Conservation (phyloP, 2,113 vertebrate species). For the Serilophus lunatus region DNA sequence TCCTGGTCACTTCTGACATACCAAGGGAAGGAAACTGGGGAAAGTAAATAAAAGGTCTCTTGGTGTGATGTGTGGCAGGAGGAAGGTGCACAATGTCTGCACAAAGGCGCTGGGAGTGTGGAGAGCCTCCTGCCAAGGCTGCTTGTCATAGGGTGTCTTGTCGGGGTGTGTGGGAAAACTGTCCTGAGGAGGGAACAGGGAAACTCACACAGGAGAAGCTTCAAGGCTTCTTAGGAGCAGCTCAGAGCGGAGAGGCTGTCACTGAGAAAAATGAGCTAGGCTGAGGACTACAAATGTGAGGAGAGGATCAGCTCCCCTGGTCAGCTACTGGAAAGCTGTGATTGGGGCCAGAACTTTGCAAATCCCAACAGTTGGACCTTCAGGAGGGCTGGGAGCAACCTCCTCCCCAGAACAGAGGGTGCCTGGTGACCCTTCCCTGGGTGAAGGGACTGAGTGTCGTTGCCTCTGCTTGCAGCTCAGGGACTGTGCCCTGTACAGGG, state of each 20-base stretch:
- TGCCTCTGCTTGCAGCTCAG: neutral
- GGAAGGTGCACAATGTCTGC: neutral
- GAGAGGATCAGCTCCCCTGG: neutral
- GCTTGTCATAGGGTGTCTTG: fast-evolving
- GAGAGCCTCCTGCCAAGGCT: neutral
- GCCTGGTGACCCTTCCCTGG: neutral
- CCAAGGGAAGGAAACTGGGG: neutral
- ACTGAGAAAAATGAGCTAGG: neutral
- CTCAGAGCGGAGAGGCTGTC: neutral
- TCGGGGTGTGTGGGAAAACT: neutral
- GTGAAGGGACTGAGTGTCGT: neutral
- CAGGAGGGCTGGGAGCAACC: neutral
- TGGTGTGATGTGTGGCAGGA: fast-evolving
- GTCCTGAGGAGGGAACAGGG: neutral
- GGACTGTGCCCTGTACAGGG: neutral
- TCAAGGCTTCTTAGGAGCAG: neutral
- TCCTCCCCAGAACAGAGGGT: neutral
- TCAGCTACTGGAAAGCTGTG: neutral
- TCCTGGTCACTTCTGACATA: neutral
- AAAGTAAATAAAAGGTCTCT: slow-evolving; percentile 12
- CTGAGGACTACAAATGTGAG: slow-evolving; percentile 4
- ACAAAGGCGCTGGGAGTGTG: fast-evolving
- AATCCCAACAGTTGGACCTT: neutral
- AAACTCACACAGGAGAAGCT: neutral
- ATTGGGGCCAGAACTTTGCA: neutral